Base-by-base conservation (phyloP, 2,113 vertebrate genomes). In the Callionymus lyra region DNA sequence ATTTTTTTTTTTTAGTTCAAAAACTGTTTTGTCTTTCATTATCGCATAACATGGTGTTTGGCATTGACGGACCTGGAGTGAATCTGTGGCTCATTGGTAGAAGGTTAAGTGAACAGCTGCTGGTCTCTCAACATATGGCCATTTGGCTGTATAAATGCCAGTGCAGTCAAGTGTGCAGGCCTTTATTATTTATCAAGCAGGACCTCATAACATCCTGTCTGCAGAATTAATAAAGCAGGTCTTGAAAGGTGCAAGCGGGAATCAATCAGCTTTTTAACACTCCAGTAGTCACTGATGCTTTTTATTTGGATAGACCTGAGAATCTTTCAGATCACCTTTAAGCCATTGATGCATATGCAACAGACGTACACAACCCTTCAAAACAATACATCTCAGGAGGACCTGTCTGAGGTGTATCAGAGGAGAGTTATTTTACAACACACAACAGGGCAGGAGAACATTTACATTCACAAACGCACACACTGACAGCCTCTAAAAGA, bases 81-180 rank as follows among this genome's bases (percentile, higher is more conserved):
- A 41, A 51, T 38, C 13, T 45, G 50, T 50, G 52, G 39, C 58
- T 53, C 50, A 41, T 50, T 16, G 46, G 37, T 45, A 58, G 59
- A 65, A 75, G 71, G 68, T 74, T 70, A 79, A 74, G 59, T 53
- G 59, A 65, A 49, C 70, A 74, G 64, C 64, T 67, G 60, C 63
- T 61, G 57, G 65, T 70, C 65, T 66, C 59, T 11, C 43, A 68
- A 48, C 70, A 75, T 68, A 65, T 54, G 72, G 68, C 62, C 52
- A 74, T 75, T 72, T 53, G 62, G 49, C 56, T 48, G 17, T 44
- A 38, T 44, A 44, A 61, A 53, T 43, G 41, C 64, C 50, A 50
- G 47, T 13, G 39, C 43, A 45, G 46, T 27, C 45, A 39, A 59
- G 34, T 53, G 59, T 44, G 54, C 40, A 68, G 52, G 47, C 54